These are phyloP conservation scores for Drosophila paramelanica DNA, from an alignment of 2,888 invertebrate species.

Conservation along the genomic window DNA sequence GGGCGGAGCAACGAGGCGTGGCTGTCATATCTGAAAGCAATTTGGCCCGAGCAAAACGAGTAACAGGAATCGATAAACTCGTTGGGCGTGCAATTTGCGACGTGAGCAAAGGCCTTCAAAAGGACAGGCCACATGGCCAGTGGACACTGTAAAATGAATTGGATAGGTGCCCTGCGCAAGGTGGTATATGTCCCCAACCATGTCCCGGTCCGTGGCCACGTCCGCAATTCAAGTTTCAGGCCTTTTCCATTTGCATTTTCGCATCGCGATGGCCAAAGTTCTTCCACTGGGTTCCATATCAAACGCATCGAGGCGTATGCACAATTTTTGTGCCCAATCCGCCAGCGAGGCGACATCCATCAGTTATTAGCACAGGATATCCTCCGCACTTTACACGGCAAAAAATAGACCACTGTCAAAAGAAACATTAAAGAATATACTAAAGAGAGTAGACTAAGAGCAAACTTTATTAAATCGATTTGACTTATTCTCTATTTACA, in stretches of 20 bases:
- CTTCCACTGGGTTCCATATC: conserved; percentile 15
- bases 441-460: too few relatives aligned
- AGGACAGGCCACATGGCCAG: conserved; percentile 33
- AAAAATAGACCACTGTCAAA: too few relatives aligned
- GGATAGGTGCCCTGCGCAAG: neutral
- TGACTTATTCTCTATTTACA: conserved; percentile 54
- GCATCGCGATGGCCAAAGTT: conserved; percentile 14
- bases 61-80: conserved; percentile 77
- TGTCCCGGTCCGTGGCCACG: conserved; percentile 3
- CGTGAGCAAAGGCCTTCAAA: conserved; percentile 50
- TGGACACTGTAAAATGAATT: conserved; percentile 13
- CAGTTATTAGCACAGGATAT: conserved; percentile 67
- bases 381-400: conserved; percentile 1
- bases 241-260: conserved; percentile 63
- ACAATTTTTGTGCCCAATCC: conserved; percentile 51
- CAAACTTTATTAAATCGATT: neutral
- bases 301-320: conserved; percentile 65
- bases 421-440: too few relatives aligned
- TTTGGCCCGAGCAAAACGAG: conserved; percentile 66
- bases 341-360: conserved; percentile 57
- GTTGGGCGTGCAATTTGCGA: conserved; percentile 79
- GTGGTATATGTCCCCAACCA: neutral
- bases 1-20: conserved; percentile 63
- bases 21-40: conserved; percentile 80
- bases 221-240: conserved; percentile 63